Conservation (phyloP, 2,888 invertebrate genomes). For the Dione juno region DNA sequence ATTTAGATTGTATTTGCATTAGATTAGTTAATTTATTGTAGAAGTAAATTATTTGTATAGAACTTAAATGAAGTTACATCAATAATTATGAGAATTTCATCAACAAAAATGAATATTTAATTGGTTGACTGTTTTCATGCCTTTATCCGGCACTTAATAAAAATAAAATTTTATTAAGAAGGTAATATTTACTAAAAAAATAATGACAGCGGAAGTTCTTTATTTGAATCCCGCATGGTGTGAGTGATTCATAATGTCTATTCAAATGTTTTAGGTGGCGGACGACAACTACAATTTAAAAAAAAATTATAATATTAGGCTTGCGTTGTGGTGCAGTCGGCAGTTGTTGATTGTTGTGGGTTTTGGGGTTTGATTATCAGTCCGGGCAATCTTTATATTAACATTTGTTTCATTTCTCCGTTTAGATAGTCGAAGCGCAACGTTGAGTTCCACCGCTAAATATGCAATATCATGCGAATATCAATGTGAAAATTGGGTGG, state of each 20-base stretch:
- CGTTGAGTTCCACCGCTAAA: too few relatives aligned
- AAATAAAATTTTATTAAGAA: not conserved
- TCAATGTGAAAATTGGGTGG: too few relatives aligned
- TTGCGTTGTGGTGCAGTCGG: too few relatives aligned
- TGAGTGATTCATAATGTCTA: slow-evolving; percentile 1
- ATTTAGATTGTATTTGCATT: not conserved
- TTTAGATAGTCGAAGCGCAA: too few relatives aligned
- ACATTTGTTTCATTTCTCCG: too few relatives aligned
- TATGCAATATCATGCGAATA: too few relatives aligned
- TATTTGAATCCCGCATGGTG: slow-evolving; percentile 15
- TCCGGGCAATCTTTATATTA: too few relatives aligned
- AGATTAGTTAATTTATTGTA: not conserved
- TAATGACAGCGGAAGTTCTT: slow-evolving; percentile 4
- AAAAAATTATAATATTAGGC: not conserved
- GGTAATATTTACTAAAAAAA: not conserved
- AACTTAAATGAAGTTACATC: not conserved
- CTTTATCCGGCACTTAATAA: not conserved
- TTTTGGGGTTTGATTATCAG: too few relatives aligned
- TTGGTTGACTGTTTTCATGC: not conserved
- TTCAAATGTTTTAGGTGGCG: not conserved
- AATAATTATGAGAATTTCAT: not conserved
- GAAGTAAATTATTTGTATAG: not conserved
- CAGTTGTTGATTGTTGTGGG: too few relatives aligned
- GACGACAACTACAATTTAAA: not conserved
- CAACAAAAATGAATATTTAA: not conserved